phyloP scores from a whole-genome alignment of 2,113 vertebrate genomes.

The Gallinago undulata region DNA sequence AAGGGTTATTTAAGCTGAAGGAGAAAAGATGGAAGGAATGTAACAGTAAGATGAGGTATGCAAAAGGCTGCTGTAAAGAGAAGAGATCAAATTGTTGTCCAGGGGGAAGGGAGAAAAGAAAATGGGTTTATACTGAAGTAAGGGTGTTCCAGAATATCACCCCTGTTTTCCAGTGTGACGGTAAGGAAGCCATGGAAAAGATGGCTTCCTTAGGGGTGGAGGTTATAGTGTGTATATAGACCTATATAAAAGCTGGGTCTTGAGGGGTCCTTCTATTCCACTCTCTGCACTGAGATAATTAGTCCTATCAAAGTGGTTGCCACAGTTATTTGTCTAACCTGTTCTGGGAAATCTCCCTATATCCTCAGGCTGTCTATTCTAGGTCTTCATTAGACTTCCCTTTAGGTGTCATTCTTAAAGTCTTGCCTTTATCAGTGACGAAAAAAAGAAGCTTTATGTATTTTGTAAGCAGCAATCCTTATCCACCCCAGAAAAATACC shows the following conservation, averaged over 20 bases:
- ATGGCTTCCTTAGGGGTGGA: not conserved
- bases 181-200: not conserved
- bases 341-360: not conserved
- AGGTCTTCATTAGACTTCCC: not conserved
- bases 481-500: not conserved
- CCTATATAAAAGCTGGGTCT: not conserved
- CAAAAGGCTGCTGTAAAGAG: not conserved
- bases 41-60: not conserved
- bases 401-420: not conserved
- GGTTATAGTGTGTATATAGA: not conserved
- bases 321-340: not conserved
- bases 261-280: not conserved
- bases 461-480: not conserved
- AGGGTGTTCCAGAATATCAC: not conserved
- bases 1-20: not conserved
- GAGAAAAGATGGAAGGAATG: not conserved
- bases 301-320: not conserved
- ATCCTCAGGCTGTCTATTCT: not conserved
- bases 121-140: not conserved
- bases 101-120: not conserved
- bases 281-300: not conserved
- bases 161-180: not conserved
- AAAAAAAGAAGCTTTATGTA: not conserved
- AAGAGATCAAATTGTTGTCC: not conserved
- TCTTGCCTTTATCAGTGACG: not conserved